phyloP scores from a whole-genome alignment of 2,888 invertebrate genomes.

The Cosmopolites sordidus region DNA sequence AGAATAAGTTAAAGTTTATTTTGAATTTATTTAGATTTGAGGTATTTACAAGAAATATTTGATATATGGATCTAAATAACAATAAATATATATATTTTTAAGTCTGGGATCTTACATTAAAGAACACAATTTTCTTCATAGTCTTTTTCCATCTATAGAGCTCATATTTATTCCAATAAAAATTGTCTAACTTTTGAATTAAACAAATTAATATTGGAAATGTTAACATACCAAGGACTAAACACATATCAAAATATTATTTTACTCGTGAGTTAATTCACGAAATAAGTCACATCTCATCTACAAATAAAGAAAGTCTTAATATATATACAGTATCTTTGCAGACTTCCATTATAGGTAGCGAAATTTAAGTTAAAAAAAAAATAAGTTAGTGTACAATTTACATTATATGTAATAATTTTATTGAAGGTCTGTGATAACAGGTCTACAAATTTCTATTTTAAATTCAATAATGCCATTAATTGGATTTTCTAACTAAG shows the following conservation, averaged over 20 bases:
- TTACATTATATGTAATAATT: slow-evolving; percentile 12
- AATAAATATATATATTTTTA: slow-evolving; percentile 16
- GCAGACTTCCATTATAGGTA: slow-evolving; percentile 30
- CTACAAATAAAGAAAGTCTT: slow-evolving; percentile 31
- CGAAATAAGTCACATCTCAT: slow-evolving; percentile 27
- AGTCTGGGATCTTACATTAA: slow-evolving; percentile 13
- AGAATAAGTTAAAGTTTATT: not conserved
- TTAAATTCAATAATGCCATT: slow-evolving; percentile 13
- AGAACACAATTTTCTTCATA: slow-evolving; percentile 17
- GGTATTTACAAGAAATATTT: slow-evolving; percentile 14
- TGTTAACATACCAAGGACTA: not conserved
- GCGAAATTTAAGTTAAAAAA: slow-evolving; percentile 25
- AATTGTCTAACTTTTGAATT: not conserved
- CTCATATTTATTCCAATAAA: not conserved
- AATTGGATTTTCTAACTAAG: not conserved
- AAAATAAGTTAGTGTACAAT: slow-evolving; percentile 22
- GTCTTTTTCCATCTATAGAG: slow-evolving; percentile 7
- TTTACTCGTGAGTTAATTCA: slow-evolving; percentile 29
- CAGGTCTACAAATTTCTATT: not conserved
- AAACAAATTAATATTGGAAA: not conserved
- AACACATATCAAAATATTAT: not conserved
- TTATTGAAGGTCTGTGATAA: not conserved
- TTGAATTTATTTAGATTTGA: not conserved
- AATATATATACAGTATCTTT: slow-evolving; percentile 24
- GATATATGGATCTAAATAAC: slow-evolving; percentile 10